Base-by-base conservation (phyloP, 1,140 invertebrate species). In the Trachymyrmex septentrionalis region DNA sequence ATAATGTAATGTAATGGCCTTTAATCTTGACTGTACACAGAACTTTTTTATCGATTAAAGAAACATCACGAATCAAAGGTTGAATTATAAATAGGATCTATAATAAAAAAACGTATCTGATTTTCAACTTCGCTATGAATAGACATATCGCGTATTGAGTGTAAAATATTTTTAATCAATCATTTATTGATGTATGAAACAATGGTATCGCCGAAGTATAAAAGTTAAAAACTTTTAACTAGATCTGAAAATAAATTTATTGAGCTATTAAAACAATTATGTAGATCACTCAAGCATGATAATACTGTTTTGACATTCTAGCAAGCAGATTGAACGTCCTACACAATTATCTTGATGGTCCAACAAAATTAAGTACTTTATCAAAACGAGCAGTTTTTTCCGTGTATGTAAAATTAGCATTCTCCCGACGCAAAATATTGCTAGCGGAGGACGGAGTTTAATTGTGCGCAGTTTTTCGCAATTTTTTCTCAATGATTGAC, bases 401-500 rank as follows among this genome's bases (percentile, higher is more conserved):
- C 14, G 14, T 16, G 14, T 50, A 10, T n/a, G n/a, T 21, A 57
- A 21, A 57, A 57, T 57, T 57, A 57, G 7, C 55, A 57, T 57
- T 57, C n/a, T 57, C n/a, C 2, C 9, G 7, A 57, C 2, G n/a
- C 9, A n/a, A 21, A 57, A 16, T n/a, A 21, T 57, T 10, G 55
- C 55, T n/a, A 10, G 55, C 9, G 1, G 55, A 9, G n/a, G 4
- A 16, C 16, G 50, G 50, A 16, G 4, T n/a, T 21, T n/a, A n/a
- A n/a, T n/a, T 57, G 55, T 57, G 6, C 3, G 55, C 55, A 57
- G 55, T 57, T 57, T 57, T 57, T 38, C 19, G 16, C 44, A 72
- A 72, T 38, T 57, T 72, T 27, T 81, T 57, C 16, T 44, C 64
- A 19, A 72, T 27, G 48, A 57, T 12, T 53, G 38, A 59, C 66